Evolutionary conservation across 2,888 invertebrate genomes (phyloP).

Genomic region (Apotomis capreana): DNA sequence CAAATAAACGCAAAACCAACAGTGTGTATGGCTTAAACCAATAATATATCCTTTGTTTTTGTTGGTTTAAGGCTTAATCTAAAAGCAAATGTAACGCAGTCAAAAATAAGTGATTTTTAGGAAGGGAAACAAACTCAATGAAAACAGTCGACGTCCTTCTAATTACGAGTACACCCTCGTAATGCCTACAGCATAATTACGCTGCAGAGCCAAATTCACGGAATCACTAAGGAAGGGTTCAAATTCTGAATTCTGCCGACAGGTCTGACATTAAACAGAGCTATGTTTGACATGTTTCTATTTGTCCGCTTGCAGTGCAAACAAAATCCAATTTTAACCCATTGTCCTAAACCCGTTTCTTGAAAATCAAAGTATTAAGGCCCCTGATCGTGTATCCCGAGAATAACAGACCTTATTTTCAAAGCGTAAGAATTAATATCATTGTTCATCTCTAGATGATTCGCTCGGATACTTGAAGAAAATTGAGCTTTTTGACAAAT

Average conservation of each 20-base stretch:
- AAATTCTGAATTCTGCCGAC: conserved; percentile 61
- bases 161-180: conserved; percentile 39
- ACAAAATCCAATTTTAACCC: conserved; percentile 53
- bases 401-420: conserved; percentile 56
- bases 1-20: background rate
- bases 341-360: conserved; percentile 54
- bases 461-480: conserved; percentile 55
- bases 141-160: conserved; percentile 30
- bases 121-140: conserved; percentile 24
- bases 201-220: conserved; percentile 42
- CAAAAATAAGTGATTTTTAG: conserved; percentile 18
- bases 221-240: conserved; percentile 54
- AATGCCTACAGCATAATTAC: conserved; percentile 35
- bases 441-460: conserved; percentile 48
- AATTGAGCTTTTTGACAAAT: conserved; percentile 49
- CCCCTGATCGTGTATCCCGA: conserved; percentile 45
- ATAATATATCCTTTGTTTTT: background rate
- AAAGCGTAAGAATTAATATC: conserved; percentile 59
- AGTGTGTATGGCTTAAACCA: background rate
- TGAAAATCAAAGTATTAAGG: conserved; percentile 43
- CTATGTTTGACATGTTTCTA: conserved; percentile 62
- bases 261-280: conserved; percentile 59
- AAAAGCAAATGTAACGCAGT: conserved; percentile 7
- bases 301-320: conserved; percentile 51
- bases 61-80: background rate